Base-by-base conservation (phyloP, 2,888 invertebrate species). In the Nomada goodeniana region DNA sequence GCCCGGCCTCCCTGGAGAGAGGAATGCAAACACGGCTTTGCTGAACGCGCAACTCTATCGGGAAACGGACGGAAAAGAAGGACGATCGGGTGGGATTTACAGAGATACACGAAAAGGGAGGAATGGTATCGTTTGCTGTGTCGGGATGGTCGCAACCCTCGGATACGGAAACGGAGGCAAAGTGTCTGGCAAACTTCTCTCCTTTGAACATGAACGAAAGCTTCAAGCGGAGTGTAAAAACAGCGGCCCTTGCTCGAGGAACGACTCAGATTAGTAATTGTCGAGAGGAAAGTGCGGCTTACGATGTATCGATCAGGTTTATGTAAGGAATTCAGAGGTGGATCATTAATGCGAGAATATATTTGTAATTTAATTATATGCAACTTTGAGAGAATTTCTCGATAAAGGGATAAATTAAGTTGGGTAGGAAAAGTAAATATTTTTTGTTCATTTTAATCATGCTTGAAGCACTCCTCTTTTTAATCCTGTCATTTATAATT, bases 11-110 rank as follows among this genome's bases (percentile, higher is more conserved):
- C 85, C 87, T 89, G 81, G 89, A 87, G 90, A 91, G 88, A 86
- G 89, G 90, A 93, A 93, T 93, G 93, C 93, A 93, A 93, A 93
- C 92, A 92, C 90, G 84, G 85, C 74, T 84, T 82, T 79, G 76
- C 76, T 69, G 83, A 85, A 50, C 74, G 75, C 79, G 85, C 85
- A 76, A 76, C 67, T 78, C 68, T 68, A 82, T 70, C 79, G 75
- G 42, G 69, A 77, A 68, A 70, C 74, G 64, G 74, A 61, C 72
- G 42, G 61, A 60, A 79, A 82, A 84, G 83, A 85, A 76, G 52
- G 29, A 77, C 59, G 77, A 61, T 59, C 73, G 47, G 29, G 55
- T 75, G 68, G 83, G 78, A 36, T 82, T 83, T 82, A 71, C 50
- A 80, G 80, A 71, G 61, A 61, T 57, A 47, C 60, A n/a, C 29